phyloP scores from a whole-genome alignment of 2,888 invertebrate species.

The Stomorhina lunata region DNA sequence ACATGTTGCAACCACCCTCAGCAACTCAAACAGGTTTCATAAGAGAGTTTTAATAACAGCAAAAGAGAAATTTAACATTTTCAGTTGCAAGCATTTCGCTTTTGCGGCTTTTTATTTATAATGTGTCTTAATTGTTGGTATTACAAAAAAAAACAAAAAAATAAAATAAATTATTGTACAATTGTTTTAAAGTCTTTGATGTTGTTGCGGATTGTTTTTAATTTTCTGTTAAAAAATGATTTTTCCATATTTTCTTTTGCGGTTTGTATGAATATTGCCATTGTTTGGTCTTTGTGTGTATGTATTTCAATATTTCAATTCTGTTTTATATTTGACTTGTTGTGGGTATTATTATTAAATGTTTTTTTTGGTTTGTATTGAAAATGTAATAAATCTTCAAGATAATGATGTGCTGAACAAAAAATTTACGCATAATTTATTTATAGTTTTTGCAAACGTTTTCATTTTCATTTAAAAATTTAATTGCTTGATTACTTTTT shows the following conservation, averaged over 20 bases:
- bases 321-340: conserved; percentile 20
- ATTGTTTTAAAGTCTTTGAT: conserved; percentile 23
- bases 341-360: conserved; percentile 1
- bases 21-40: conserved; percentile 15
- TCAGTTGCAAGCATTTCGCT: not conserved
- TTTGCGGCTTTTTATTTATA: conserved; percentile 9
- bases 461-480: not conserved
- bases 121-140: conserved; percentile 11
- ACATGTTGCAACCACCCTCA: not conserved
- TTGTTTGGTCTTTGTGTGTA: conserved; percentile 1
- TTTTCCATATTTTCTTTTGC: too few species aligned
- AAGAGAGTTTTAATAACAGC: conserved; percentile 49
- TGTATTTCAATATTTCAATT: not conserved
- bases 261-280: not conserved
- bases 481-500: not conserved
- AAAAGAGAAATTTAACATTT: conserved; percentile 32
- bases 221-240: not conserved
- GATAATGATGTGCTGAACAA: conserved; percentile 48
- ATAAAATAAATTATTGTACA: conserved; percentile 6
- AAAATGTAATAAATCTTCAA: conserved; percentile 47
- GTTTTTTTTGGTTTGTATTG: not conserved
- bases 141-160: not conserved
- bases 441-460: not conserved
- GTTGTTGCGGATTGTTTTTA: conserved; percentile 9
- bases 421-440: conserved; percentile 34